These are phyloP conservation scores for Oryzias celebensis DNA, from an alignment of 2,113 vertebrate species.

Conservation along the genomic window DNA sequence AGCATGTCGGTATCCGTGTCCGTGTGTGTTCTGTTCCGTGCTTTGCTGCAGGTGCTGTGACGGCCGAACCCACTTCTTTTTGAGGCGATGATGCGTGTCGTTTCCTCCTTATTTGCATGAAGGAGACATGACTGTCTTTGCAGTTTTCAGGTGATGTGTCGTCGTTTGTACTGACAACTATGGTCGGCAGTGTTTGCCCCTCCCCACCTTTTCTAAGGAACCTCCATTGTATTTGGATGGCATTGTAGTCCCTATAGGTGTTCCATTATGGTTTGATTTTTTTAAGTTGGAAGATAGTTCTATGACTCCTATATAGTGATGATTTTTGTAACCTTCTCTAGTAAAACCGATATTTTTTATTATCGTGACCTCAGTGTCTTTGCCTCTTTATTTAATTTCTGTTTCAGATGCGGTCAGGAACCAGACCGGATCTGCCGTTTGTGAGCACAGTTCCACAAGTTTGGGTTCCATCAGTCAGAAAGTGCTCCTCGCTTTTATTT, in stretches of 20 bases:
- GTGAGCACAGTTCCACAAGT: no score
- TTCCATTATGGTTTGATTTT: slow-evolving; percentile 83
- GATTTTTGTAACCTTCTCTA: slow-evolving; percentile 99
- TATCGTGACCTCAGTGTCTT: slow-evolving; percentile 89
- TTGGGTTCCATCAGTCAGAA: no score
- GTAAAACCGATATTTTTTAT: slow-evolving; percentile 99
- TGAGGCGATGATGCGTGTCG: slow-evolving; percentile 84
- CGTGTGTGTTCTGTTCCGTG: slow-evolving; percentile 80
- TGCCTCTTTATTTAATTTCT: slow-evolving; percentile 81
- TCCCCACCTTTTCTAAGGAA: slow-evolving; percentile 73
- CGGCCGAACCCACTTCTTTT: slow-evolving; percentile 71
- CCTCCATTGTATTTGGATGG: slow-evolving; percentile 78
- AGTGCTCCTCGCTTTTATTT: no score
- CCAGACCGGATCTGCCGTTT: no score
- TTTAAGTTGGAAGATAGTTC: slow-evolving; percentile 89
- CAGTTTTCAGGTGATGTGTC: slow-evolving; percentile 91
- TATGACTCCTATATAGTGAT: slow-evolving; percentile 96
- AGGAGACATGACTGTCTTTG: slow-evolving; percentile 84
- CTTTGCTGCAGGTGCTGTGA: slow-evolving; percentile 71
- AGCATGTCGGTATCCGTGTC: slow-evolving; percentile 79
- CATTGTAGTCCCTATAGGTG: slow-evolving; percentile 79
- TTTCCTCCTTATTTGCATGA: slow-evolving; percentile 96
- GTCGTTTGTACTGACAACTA: slow-evolving; percentile 92
- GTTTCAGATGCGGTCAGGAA: no score
- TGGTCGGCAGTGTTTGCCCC: slow-evolving; percentile 89